Conservation (phyloP, 53 echinoderm and acorn worm genomes). For the Pentamera pediparva region DNA sequence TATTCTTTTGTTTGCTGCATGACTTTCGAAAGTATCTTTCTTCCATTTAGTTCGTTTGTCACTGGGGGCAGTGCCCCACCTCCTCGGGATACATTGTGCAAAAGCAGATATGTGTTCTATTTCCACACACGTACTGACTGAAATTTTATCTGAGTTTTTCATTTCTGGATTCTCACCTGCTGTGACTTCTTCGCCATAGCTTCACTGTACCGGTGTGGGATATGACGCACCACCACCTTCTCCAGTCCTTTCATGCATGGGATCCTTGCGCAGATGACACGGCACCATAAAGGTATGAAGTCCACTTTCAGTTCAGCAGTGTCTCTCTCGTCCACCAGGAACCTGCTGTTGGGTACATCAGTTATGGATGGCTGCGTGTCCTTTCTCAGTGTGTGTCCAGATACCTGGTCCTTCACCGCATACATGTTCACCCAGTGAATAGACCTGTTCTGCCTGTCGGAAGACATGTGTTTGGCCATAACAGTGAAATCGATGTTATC, state of each 20-base stretch:
- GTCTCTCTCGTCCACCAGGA: neutral
- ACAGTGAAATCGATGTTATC: neutral
- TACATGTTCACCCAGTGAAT: conserved; percentile 8
- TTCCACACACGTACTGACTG: too few relatives aligned
- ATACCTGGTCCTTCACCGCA: neutral
- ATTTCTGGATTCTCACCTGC: neutral
- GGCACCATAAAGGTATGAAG: neutral
- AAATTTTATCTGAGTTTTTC: too few relatives aligned
- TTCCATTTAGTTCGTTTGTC: too few relatives aligned
- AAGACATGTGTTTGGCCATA: neutral
- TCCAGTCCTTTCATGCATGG: neutral
- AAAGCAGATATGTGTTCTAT: too few relatives aligned
- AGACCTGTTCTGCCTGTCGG: neutral
- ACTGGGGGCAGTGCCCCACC: too few relatives aligned
- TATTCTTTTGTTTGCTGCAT: too few relatives aligned
- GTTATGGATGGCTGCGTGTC: neutral
- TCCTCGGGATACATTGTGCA: too few relatives aligned
- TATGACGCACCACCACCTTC: neutral
- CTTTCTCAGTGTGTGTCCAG: neutral
- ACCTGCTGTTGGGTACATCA: neutral
- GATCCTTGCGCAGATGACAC: neutral
- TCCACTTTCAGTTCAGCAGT: neutral
- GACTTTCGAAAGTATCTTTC: too few relatives aligned
- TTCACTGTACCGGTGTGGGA: neutral
- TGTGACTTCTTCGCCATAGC: neutral